phyloP scores from a whole-genome alignment of 2,888 invertebrate genomes.

The Acleris emargana region DNA sequence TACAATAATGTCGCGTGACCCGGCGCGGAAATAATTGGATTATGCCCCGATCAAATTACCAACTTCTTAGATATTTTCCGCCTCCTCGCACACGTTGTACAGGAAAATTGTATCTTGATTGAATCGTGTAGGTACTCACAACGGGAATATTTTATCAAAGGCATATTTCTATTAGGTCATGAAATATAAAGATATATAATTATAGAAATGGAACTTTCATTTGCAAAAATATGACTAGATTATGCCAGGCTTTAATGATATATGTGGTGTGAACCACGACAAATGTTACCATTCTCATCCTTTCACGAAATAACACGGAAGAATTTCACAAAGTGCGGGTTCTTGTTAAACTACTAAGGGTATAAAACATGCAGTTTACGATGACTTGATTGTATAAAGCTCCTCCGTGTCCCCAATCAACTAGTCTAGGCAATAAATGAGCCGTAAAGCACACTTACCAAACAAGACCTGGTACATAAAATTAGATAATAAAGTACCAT shows the following conservation, averaged over 20 bases:
- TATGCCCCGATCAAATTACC: conserved; percentile 73
- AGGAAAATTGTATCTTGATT: conserved; percentile 55
- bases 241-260: neutral
- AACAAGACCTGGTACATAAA: conserved; percentile 62
- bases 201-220: conserved; percentile 25
- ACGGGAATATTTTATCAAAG: conserved; percentile 18
- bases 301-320: neutral
- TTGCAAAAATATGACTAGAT: neutral
- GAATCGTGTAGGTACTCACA: conserved; percentile 40
- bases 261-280: neutral
- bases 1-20: conserved; percentile 46
- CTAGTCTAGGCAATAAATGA: conserved; percentile 62
- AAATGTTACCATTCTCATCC: neutral
- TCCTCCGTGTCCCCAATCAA: conserved; percentile 57
- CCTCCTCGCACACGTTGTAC: conserved; percentile 52
- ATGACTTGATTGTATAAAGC: conserved; percentile 45
- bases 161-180: neutral
- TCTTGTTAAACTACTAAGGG: conserved; percentile 19
- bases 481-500: conserved; percentile 69
- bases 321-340: conserved; percentile 5
- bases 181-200: neutral
- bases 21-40: conserved; percentile 67
- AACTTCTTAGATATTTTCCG: conserved; percentile 68
- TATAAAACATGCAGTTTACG: conserved; percentile 28
- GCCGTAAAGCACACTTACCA: conserved; percentile 74